Evolutionary conservation across 2,797 vertebrate genomes (phyloP).

Genomic region (Silurus lanzhouensis): DNA sequence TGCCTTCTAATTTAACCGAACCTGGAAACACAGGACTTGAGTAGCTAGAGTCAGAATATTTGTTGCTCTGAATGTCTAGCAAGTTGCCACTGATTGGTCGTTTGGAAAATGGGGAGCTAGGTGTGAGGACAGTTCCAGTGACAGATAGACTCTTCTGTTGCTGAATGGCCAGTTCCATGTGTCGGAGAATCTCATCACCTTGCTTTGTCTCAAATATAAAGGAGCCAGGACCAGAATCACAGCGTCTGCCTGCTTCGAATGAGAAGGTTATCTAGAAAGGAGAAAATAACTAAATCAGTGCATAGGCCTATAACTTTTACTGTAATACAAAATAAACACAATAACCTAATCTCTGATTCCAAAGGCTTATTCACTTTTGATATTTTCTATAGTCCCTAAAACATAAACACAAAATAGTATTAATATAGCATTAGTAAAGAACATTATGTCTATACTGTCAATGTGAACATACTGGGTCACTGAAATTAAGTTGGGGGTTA

Average conservation of each 20-base stretch:
- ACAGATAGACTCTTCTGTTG: conserved; percentile 69
- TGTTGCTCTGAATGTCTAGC: conserved; percentile 45
- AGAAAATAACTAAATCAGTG: not conserved
- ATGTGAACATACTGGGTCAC: not conserved
- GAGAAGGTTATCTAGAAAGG: conserved; percentile 80
- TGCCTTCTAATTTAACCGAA: conserved; percentile 28
- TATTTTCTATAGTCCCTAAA: not conserved
- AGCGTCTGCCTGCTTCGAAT: conserved; percentile 91
- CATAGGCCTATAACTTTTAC: not conserved
- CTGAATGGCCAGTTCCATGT: conserved; percentile 84
- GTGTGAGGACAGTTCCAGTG: conserved; percentile 21
- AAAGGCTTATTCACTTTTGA: not conserved
- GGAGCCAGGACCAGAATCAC: conserved; percentile 87
- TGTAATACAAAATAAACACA: not conserved
- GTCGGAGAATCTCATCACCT: conserved; percentile 83
- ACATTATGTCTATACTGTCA: not conserved
- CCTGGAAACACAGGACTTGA: conserved; percentile 23
- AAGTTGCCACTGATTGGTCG: conserved; percentile 37
- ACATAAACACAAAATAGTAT: not conserved
- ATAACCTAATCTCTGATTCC: not conserved
- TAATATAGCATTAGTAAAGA: not conserved
- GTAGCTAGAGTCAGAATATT: conserved; percentile 18
- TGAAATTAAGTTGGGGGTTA: too few species aligned
- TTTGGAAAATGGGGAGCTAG: conserved; percentile 70
- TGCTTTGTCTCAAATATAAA: conserved; percentile 90